Conservation (phyloP, 2,113 vertebrate species). For the Alouatta palliata region DNA sequence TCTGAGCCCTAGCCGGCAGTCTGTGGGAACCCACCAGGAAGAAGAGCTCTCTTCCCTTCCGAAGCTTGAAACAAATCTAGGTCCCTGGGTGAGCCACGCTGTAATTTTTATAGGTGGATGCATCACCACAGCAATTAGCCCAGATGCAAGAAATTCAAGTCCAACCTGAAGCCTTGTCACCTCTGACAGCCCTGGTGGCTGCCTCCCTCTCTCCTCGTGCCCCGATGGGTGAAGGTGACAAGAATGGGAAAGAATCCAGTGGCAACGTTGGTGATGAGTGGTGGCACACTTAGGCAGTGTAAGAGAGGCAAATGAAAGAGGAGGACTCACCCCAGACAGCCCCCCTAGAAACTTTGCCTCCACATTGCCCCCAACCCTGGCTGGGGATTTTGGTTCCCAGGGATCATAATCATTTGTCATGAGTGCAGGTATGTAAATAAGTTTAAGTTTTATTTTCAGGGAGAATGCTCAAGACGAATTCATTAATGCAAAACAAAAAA, state of each 20-base stretch:
- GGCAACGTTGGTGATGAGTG: background rate
- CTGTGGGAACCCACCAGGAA: background rate
- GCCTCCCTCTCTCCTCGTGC: background rate
- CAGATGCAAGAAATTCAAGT: conserved; percentile 79
- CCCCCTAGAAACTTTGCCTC: background rate
- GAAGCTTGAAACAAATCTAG: background rate
- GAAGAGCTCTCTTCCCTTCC: background rate
- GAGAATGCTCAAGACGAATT: background rate
- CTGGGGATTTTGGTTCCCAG: background rate
- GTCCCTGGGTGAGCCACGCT: conserved; percentile 37
- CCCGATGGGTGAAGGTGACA: background rate
- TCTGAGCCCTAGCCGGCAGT: background rate
- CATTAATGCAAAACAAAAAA: background rate
- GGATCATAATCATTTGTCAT: background rate
- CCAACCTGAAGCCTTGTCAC: conserved; percentile 68
- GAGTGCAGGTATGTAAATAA: background rate
- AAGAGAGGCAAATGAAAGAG: background rate
- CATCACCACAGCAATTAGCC: conserved; percentile 62
- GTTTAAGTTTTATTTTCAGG: conserved; percentile 1
- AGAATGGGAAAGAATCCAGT: background rate
- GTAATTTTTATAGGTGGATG: conserved; percentile 70
- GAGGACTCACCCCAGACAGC: background rate
- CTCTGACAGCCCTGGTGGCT: conserved; percentile 9
- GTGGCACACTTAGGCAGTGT: background rate
- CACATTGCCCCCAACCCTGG: background rate